These are phyloP conservation scores for Aurelia sp. DNA, from an alignment of 30 jellyfish, hydroid and myxozoan genomes.

Conservation along the genomic window DNA sequence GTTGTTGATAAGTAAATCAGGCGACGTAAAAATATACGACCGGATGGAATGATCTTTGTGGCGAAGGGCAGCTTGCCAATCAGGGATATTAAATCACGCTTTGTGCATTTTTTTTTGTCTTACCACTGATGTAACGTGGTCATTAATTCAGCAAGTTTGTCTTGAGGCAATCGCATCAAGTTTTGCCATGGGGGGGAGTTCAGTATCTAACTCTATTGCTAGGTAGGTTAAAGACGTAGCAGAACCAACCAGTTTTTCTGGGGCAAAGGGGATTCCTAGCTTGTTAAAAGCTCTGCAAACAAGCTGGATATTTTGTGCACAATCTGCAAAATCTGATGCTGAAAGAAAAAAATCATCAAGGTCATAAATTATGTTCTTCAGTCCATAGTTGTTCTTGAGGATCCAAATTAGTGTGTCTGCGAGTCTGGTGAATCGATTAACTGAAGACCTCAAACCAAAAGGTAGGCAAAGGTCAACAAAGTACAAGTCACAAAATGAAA, in stretches of 20 bases:
- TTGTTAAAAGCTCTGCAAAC: too few relatives aligned
- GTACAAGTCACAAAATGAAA: too few relatives aligned
- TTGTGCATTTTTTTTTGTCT: background rate
- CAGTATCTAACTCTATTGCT: conserved; percentile 35
- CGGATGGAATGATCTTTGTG: too few relatives aligned
- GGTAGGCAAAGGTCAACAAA: too few relatives aligned
- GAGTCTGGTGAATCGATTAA: conserved; percentile 7
- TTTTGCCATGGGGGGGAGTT: too few relatives aligned
- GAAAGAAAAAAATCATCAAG: conserved; percentile 33
- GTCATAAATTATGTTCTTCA: background rate
- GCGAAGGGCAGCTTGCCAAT: too few relatives aligned
- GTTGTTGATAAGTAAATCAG: too few relatives aligned
- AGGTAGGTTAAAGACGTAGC: background rate
- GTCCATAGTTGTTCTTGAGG: background rate
- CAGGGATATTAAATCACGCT: too few relatives aligned
- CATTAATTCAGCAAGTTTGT: background rate
- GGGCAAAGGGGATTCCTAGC: conserved; percentile 40
- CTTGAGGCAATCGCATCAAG: conserved; percentile 22
- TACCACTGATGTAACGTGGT: background rate
- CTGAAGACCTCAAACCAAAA: conserved; percentile 1
- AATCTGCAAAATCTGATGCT: conserved; percentile 3
- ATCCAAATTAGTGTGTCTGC: conserved; percentile 37
- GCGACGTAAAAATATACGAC: too few relatives aligned
- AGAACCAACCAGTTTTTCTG: conserved; percentile 31
- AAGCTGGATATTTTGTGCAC: too few relatives aligned